Evolutionary conservation across 1,140 invertebrate genomes (phyloP).

Genomic region (Stenopsyche tienmushanensis): DNA sequence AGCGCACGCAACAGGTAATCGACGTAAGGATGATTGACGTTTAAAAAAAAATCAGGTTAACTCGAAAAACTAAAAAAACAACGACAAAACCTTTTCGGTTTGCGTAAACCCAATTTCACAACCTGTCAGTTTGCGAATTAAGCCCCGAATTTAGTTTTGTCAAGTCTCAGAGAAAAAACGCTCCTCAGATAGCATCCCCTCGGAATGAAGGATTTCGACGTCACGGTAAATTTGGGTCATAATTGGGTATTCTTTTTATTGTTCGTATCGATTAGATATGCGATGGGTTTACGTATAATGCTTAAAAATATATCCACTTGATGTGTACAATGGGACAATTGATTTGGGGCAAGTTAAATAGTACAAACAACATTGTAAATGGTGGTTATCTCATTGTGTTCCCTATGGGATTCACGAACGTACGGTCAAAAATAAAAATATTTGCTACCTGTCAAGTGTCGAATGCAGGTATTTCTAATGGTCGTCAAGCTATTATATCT

Average conservation of each 20-base stretch:
- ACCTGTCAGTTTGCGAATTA: constrained; percentile 21
- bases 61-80: constrained; percentile 8
- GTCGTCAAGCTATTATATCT: too few species aligned
- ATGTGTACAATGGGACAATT: too few species aligned
- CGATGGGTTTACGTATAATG: too few species aligned
- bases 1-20: constrained; percentile 16
- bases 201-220: not conserved
- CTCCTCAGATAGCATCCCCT: too few species aligned
- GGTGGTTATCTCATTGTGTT: too few species aligned
- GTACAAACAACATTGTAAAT: too few species aligned
- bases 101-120: constrained; percentile 24
- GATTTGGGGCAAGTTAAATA: too few species aligned
- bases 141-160: not conserved
- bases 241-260: not conserved
- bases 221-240: constrained; percentile 13
- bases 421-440: too few species aligned
- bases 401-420: too few species aligned
- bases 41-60: constrained; percentile 10
- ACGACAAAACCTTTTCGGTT: constrained; percentile 5
- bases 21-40: constrained; percentile 14
- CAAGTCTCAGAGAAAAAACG: not conserved
- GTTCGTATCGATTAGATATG: not conserved
- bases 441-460: too few species aligned
- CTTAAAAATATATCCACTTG: too few species aligned
- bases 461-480: too few species aligned